Percentiles rank a stretch among this genome's conserved stretches.
Conservation (phyloP, 1,140 invertebrate species). For the Cydia splendana region DNA sequence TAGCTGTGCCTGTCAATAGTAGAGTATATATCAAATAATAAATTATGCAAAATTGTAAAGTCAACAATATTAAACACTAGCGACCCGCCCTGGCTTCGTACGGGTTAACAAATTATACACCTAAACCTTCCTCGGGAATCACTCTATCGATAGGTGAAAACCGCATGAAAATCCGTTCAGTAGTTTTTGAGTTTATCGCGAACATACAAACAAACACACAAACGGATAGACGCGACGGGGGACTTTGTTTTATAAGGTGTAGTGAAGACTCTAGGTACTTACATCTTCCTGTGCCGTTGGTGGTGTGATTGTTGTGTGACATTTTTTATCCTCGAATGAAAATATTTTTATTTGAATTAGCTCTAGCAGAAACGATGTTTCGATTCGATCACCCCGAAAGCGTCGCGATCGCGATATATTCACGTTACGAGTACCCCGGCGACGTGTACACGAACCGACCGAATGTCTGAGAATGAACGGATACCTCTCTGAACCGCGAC, state of each 20-base stretch:
- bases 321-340: not conserved
- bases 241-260: too few relatives aligned
- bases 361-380: not conserved
- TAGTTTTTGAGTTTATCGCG: too few relatives aligned
- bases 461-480: not conserved
- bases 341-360: not conserved
- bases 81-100: too few relatives aligned
- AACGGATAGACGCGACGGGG: too few relatives aligned
- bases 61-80: not conserved
- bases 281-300: conserved; percentile 12
- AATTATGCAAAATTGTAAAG: not conserved
- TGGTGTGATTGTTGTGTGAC: not conserved
- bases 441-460: not conserved
- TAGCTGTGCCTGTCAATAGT: too few relatives aligned
- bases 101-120: too few relatives aligned
- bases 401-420: not conserved
- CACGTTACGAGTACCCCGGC: too few relatives aligned
- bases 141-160: too few relatives aligned
- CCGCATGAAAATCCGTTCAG: too few relatives aligned
- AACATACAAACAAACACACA: too few relatives aligned
- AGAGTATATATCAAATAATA: too few relatives aligned
- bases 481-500: not conserved
- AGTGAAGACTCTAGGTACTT: not conserved
- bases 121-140: too few relatives aligned
- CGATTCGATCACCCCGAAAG: not conserved